Evolutionary conservation across 2,113 vertebrate species (phyloP), one percentile per base, ranked within the genome.

Genomic region (Oryzias woworae): DNA sequence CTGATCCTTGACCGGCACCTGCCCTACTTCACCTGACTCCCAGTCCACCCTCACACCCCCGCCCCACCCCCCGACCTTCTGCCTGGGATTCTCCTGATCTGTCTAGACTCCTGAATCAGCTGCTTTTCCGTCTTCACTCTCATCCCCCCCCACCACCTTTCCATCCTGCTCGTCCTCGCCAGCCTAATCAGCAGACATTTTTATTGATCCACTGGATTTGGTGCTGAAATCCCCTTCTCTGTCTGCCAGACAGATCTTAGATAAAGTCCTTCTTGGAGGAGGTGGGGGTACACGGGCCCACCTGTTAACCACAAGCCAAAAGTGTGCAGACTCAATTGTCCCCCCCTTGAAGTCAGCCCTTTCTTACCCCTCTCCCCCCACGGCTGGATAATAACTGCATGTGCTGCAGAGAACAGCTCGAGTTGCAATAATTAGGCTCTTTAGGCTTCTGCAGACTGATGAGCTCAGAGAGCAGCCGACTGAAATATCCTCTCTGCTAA

Each of bases 131-230:
- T 58, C 1, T 44, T 41, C 58, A 43, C 17, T 52, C 46, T 49
- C 52, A 41, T 59, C 81, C 53, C 60, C 42, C 65, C 54, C 54
- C 26, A 2, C 8, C 36, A 20, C 28, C 26, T 18, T 41, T 24
- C 20, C 20, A 4, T 15, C 20, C 20, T 20, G 20, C 20, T 20
- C 66, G 17, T 52, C 53, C 26, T 46, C 13, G 48, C 23, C 64
- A 26, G 59, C 57, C 84, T 92, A 90, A 92, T 92, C 90, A 91
- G 82, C 88, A 88, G 87, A 85, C 84, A 77, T 80, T 79, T 88
- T 85, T 88, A 90, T 91, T 88, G 90, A 92, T 92, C 89, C 17
- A 26, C 31, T 79, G 89, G 90, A 90, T 90, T 90, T 90, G 77
- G 61, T 49, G 58, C 66, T 80, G 47, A 84, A 90, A 90, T 86